These are phyloP conservation scores for Rhyacophila evoluta DNA, from an alignment of 2,888 invertebrate genomes.

Conservation along the genomic window DNA sequence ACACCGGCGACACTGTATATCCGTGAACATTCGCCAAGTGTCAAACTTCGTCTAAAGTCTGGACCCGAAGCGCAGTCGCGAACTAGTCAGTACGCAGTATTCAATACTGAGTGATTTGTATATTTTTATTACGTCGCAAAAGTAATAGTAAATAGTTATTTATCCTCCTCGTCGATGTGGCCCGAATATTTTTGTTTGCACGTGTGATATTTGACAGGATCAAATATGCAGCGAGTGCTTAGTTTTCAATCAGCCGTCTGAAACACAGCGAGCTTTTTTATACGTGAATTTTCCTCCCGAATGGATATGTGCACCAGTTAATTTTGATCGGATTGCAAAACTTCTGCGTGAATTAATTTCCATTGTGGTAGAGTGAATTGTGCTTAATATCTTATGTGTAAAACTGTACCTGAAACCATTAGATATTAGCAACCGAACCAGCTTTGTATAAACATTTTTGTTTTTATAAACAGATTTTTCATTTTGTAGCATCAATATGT, in stretches of 20 bases:
- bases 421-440: not conserved
- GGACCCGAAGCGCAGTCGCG: not conserved
- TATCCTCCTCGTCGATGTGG: slow-evolving; percentile 10
- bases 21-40: not conserved
- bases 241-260: not conserved
- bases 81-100: not conserved
- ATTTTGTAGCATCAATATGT: not conserved
- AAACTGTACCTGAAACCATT: slow-evolving; percentile 10
- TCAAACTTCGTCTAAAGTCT: not conserved
- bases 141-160: not conserved
- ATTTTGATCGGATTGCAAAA: not conserved
- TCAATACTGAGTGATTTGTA: not conserved
- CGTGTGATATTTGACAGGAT: not conserved
- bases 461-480: not conserved
- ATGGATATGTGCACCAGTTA: not conserved
- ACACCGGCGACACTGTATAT: not conserved
- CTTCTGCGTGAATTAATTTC: not conserved
- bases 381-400: not conserved
- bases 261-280: not conserved
- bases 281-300: not conserved
- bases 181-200: not conserved
- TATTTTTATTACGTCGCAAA: not conserved
- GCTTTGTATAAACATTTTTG: not conserved
- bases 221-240: slow-evolving; percentile 2
- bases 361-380: not conserved